Evolutionary conservation across 2,888 invertebrate species (phyloP).

Genomic region (Nezara viridula): DNA sequence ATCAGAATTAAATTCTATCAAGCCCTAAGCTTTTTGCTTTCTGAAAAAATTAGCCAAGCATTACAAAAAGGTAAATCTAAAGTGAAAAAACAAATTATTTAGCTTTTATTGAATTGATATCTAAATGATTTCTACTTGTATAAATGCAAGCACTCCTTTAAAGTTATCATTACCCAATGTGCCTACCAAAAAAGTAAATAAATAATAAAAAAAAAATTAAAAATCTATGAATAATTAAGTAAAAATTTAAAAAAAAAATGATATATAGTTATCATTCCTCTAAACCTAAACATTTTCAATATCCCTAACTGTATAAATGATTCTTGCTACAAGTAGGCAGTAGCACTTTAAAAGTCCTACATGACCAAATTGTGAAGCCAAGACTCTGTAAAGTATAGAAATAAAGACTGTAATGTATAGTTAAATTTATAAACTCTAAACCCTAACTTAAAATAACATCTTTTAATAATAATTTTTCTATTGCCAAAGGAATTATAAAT

Average conservation of each 20-base stretch:
- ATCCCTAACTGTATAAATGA: constrained; percentile 41
- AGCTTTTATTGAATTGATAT: constrained; percentile 32
- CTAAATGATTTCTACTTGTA: constrained; percentile 36
- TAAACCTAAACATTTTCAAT: constrained; percentile 35
- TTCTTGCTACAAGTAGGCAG: constrained; percentile 61
- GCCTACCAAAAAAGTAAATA: constrained; percentile 22
- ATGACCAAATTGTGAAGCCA: constrained; percentile 63
- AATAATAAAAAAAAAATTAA: not conserved
- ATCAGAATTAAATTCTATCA: constrained; percentile 52
- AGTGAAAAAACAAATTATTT: constrained; percentile 32
- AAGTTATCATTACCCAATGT: constrained; percentile 48
- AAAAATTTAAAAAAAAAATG: not conserved
- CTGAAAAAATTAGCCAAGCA: constrained; percentile 42
- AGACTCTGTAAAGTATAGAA: constrained; percentile 62
- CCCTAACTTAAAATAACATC: constrained; percentile 56
- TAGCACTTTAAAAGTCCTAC: constrained; percentile 62
- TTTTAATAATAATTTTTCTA: constrained; percentile 62
- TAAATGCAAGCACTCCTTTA: constrained; percentile 25
- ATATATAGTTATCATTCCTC: constrained; percentile 24
- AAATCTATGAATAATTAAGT: not conserved
- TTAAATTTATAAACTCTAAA: constrained; percentile 60
- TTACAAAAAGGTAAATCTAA: not conserved
- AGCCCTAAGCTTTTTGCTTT: constrained; percentile 58
- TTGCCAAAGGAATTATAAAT: constrained; percentile 65
- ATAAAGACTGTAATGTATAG: constrained; percentile 64